Evolutionary conservation across 2,113 vertebrate genomes (phyloP), one percentile per base, ranked within the genome.

Genomic region (Nesoenas mayeri): DNA sequence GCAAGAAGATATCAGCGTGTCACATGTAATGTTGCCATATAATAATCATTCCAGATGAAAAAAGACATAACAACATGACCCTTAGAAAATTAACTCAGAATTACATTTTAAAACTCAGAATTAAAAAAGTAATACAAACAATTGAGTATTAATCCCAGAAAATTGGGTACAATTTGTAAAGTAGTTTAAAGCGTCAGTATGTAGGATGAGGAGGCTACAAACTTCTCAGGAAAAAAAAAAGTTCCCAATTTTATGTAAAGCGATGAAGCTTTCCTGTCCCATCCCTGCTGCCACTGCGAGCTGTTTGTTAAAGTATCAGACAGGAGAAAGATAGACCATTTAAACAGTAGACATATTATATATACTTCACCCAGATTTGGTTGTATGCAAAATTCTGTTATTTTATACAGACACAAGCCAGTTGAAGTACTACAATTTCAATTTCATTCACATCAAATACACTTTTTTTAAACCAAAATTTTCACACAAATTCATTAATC

Each of bases 11-110:
- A 56, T 36, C 34, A 38, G 8, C 8, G 4, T 14, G 40, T 10
- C 42, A 48, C 0, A 0, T 11, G 17, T 12, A 48, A 4, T 19
- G 11, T 6, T 69, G 34, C 24, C 16, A 20, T 48, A 3, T 4
- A 16, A 56, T 7, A 13, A 16, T 79, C 20, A 64, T 44, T 79
- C 20, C 58, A n/a, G 18, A 44, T 57, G 3, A 72, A 47, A 75
- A 47, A 75, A 71, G 38, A 53, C 1, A 0, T 22, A 36, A 38
- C 17, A 40, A 6, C n/a, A 19, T 26, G 5, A 42, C 20, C 6
- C 28, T 71, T 11, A 69, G 16, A 88, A 91, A 79, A 62, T 31
- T 6, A 66, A 40, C 24, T 31, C 10, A 20, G 47, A 71, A 9
- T 25, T 38, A 56, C 65, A 58, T n/a, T 16, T 32, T 7, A 51